phyloP scores from a whole-genome alignment of 2,888 invertebrate genomes.

The Platerodrilus igneus region DNA sequence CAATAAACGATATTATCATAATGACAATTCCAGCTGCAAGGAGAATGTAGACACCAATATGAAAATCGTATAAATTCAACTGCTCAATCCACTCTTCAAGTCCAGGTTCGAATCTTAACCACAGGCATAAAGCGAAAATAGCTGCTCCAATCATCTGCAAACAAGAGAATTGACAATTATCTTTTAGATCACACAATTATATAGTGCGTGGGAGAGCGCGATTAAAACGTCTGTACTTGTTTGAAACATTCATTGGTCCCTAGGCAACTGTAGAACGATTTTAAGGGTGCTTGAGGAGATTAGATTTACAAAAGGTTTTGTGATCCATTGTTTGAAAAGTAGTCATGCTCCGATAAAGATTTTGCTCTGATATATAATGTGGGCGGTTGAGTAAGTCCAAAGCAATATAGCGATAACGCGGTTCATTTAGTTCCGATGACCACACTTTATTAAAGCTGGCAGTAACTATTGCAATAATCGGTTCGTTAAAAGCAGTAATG shows the following conservation, averaged over 20 bases:
- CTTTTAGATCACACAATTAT: too few relatives aligned
- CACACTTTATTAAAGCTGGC: conserved; percentile 43
- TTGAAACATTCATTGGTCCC: conserved; percentile 20
- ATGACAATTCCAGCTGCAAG: conserved; percentile 66
- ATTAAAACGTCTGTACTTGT: conserved; percentile 12
- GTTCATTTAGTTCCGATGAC: conserved; percentile 45
- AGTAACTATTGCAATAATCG: conserved; percentile 46
- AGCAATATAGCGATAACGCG: conserved; percentile 40
- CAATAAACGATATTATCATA: conserved; percentile 73
- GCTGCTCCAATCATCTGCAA: conserved; percentile 73
- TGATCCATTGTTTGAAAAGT: conserved; percentile 18
- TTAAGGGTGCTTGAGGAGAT: conserved; percentile 18
- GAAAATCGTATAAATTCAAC: conserved; percentile 70
- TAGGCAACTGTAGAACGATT: conserved; percentile 10
- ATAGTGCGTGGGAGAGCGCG: too few relatives aligned
- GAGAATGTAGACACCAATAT: conserved; percentile 79
- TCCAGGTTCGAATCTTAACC: conserved; percentile 76
- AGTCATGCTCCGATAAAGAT: conserved; percentile 21
- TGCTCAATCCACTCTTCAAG: conserved; percentile 78
- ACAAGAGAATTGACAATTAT: conserved; percentile 17
- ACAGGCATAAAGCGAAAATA: conserved; percentile 73
- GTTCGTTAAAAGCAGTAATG: conserved; percentile 35
- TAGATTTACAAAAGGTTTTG: conserved; percentile 21
- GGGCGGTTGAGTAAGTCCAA: conserved; percentile 27
- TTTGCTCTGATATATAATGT: conserved; percentile 25